These are phyloP conservation scores for Torymus tubicola DNA, from an alignment of 2,888 invertebrate species.

Conservation along the genomic window DNA sequence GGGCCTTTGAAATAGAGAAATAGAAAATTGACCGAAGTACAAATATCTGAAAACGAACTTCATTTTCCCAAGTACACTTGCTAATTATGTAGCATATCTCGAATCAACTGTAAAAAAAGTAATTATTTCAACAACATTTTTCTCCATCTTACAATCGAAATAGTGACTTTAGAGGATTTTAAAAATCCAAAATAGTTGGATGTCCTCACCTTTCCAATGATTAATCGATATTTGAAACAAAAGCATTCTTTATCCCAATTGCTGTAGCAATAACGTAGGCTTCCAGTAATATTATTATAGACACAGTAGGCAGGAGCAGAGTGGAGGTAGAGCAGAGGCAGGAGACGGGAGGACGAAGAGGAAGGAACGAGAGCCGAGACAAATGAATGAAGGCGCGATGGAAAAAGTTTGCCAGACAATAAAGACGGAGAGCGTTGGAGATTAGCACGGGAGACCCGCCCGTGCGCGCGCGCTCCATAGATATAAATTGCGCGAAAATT, in stretches of 20 bases:
- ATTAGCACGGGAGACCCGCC: constrained; percentile 42
- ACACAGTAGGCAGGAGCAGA: not conserved
- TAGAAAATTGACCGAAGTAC: too few species aligned
- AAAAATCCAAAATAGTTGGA: not conserved
- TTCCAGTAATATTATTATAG: not conserved
- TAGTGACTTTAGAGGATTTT: too few species aligned
- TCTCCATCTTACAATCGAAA: too few species aligned
- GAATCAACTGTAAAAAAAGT: too few species aligned
- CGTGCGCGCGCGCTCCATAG: not conserved
- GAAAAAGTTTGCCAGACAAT: constrained; percentile 55
- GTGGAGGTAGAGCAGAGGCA: constrained; percentile 21
- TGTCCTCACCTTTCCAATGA: constrained; percentile 3
- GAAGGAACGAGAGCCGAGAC: constrained; percentile 57
- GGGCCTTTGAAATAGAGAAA: too few species aligned
- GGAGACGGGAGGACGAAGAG: constrained; percentile 53
- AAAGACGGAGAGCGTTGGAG: constrained; percentile 51
- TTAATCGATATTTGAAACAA: not conserved
- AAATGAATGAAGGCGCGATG: constrained; percentile 54
- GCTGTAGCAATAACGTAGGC: not conserved
- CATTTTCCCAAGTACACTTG: too few species aligned
- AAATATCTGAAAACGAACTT: too few species aligned
- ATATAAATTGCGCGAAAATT: constrained; percentile 59
- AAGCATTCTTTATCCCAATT: too few species aligned
- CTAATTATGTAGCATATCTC: too few species aligned
- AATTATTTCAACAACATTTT: too few species aligned